A percentile compares a stretch with the other conserved stretches of the same genome.
Conservation (phyloP, 2,888 invertebrate species). For the Strigamia crassipes region DNA sequence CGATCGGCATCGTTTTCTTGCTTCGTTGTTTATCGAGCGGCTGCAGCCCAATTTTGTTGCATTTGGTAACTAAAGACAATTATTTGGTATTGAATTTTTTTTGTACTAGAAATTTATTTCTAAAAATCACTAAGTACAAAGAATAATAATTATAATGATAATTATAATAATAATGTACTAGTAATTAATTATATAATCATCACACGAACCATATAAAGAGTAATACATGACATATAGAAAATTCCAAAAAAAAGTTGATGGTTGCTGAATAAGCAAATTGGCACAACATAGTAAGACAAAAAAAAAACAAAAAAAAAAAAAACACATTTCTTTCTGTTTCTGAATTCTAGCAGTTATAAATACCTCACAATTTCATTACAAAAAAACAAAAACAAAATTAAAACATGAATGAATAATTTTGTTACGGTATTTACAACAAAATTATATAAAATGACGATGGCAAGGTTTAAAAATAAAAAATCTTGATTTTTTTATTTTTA, state of each 20-base stretch:
- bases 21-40: no score
- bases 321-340: not conserved
- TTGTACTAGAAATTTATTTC: constrained; percentile 29
- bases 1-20: no score
- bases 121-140: constrained; percentile 35
- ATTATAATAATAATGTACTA: constrained; percentile 6
- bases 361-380: not conserved
- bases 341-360: not conserved
- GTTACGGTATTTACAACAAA: constrained; percentile 15
- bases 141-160: constrained; percentile 13
- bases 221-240: constrained; percentile 29
- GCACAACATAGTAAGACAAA: constrained; percentile 18
- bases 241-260: not conserved
- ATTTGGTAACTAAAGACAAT: not conserved
- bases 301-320: not conserved
- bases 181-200: not conserved
- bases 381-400: not conserved
- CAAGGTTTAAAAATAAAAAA: constrained; percentile 18
- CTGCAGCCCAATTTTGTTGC: no score
- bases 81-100: not conserved
- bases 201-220: constrained; percentile 22
- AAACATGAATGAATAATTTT: not conserved
- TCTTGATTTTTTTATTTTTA: not conserved
- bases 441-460: constrained; percentile 5
- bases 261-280: constrained; percentile 3